Evolutionary conservation across 2,113 vertebrate genomes (phyloP).

Genomic region (Eurypyga helias): DNA sequence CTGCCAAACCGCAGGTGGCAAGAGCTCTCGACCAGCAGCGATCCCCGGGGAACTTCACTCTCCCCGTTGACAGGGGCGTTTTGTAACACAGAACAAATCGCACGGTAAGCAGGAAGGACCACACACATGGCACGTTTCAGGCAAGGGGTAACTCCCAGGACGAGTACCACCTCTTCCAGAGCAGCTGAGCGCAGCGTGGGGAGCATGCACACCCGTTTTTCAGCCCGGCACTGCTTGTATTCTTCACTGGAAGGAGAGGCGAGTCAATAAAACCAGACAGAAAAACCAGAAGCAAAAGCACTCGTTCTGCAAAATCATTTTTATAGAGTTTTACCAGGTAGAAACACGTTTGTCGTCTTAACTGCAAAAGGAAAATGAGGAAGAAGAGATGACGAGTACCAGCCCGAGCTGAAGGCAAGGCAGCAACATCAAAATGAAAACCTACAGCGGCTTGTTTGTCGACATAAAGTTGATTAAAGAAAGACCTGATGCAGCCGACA

Average conservation of each 20-base stretch:
- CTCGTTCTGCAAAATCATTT: background rate
- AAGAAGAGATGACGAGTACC: background rate
- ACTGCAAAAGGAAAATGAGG: background rate
- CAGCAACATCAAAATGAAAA: background rate
- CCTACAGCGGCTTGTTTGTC: background rate
- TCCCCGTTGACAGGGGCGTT: background rate
- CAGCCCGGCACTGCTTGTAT: background rate
- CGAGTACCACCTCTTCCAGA: background rate
- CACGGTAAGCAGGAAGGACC: background rate
- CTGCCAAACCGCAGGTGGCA: fast-evolving
- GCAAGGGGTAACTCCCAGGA: background rate
- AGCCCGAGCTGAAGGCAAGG: background rate
- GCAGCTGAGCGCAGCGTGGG: fast-evolving
- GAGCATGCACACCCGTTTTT: background rate
- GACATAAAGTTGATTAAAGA: background rate
- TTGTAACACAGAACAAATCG: background rate
- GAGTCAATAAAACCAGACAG: background rate
- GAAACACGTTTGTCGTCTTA: background rate
- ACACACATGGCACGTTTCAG: background rate
- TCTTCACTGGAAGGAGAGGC: fast-evolving
- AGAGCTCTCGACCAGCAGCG: background rate
- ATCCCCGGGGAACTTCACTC: background rate
- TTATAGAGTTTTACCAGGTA: background rate
- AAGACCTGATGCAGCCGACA: background rate
- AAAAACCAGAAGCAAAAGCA: background rate